Evolutionary conservation across 2,113 vertebrate species (phyloP), one percentile per base, ranked within the genome.

Genomic region (Atractosteus spatula): DNA sequence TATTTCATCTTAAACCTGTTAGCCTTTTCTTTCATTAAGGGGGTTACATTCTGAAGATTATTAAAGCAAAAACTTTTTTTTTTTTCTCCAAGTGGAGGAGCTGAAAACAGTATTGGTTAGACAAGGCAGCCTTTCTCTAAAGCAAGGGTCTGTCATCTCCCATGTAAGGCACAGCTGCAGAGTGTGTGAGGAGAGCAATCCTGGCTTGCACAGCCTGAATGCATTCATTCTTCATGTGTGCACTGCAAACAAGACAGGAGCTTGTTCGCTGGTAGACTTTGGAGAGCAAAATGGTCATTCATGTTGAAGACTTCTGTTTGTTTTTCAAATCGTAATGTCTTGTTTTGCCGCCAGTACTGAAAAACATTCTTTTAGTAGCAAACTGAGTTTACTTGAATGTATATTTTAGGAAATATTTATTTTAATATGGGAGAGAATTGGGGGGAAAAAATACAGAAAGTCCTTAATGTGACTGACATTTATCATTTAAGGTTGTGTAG

Each of bases 181-280:
- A 17, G 71, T 11, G 62, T 0, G 10, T 41, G 45, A 64, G 65
- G 62, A 51, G 13, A 55, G 14, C 64, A 10, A 54, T 51, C 51
- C 41, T 76, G 68, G 62, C 47, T 59, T n/a, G 8, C 59, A 42
- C 68, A 77, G 55, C 47, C 70, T 78, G 78, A 87, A 84, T 78
- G 71, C 76, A 69, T 70, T 77, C 67, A 75, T 86, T 87, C 78
- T 80, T 81, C 69, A 67, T 70, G 47, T 45, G 67, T 65, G 55
- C 57, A 62, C 69, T 73, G 69, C 11, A 41, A 57, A 70, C 43
- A 55, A 70, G 69, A 5, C 41, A 3, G 41, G 55, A 14, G 7
- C 66, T 55, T 55, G 17, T 55, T 68, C 16, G 6, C 66, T 13
- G 51, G 7, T 5, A 3, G 16, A 55, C 56, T 59, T 4, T 4